Evolutionary conservation across 2,888 invertebrate genomes (phyloP), one percentile per base, ranked within the genome.

Genomic region (Lordiphosa fenestrarum): DNA sequence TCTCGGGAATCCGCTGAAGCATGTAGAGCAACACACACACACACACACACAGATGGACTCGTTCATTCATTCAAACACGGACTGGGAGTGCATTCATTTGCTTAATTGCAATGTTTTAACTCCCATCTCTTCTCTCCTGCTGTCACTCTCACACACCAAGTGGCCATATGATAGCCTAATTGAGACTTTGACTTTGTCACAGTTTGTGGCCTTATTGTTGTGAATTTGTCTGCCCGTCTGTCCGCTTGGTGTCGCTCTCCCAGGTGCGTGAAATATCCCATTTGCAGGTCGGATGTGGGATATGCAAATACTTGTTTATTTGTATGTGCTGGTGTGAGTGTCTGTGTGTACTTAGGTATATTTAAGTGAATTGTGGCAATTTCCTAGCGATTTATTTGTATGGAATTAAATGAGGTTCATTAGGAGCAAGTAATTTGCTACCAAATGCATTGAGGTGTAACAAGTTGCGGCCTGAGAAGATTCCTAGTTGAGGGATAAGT

Each of bases 151-250:
- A 36, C 33, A 44, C 15, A 48, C 23, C 53, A 44, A 48, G 44
- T 53, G 42, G 71, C 66, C 73, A 80, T 73, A 64, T 66, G 84
- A 80, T 80, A 83, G 81, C 71, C 82, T 85, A 80, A 85, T 85
- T 80, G 80, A 83, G 84, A 85, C 77, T 66, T 81, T 80, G 84
- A 85, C 77, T 68, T 81, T 83, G 85, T 83, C 84, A 84, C 80
- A 69, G 72, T 54, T 81, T 65, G 75, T 53, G 62, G 74, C 58
- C 51, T 54, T 47, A 64, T 66, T 76, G 58, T 69, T 63, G 36
- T 30, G 23, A 23, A 35, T 33, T 39, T 15, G 44, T 12, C 41
- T 23, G n/a, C 7, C 7, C 10, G 48, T 15, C 36, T 19, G 39
- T 10, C 37, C 39, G 30, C 25, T 19, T 38, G 50, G 37, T 60